Conservation (phyloP, 2,888 invertebrate species). For the Spisula solida region DNA sequence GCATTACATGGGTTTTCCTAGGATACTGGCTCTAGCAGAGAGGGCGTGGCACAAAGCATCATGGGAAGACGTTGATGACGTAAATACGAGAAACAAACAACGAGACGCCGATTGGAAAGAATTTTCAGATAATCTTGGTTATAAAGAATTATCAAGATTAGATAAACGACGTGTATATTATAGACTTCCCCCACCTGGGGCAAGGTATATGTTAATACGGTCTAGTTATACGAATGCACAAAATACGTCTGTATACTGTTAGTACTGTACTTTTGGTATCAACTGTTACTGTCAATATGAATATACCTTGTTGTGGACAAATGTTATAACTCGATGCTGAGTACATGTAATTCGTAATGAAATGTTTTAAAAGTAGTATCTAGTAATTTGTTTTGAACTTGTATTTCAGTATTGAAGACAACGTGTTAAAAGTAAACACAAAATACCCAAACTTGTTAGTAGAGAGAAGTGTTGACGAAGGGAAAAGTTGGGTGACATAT, state of each 20-base stretch:
- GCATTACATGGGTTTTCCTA: slow-evolving; percentile 79
- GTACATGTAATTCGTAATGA: too few relatives aligned
- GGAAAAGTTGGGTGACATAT: slow-evolving; percentile 63
- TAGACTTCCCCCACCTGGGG: slow-evolving; percentile 80
- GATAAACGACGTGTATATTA: slow-evolving; percentile 76
- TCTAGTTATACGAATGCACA: too few relatives aligned
- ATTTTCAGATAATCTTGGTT: slow-evolving; percentile 80
- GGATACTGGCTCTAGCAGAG: slow-evolving; percentile 83
- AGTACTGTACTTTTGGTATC: too few relatives aligned
- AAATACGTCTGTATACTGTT: too few relatives aligned
- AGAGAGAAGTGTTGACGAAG: slow-evolving; percentile 68
- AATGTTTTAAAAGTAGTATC: too few relatives aligned
- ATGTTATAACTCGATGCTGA: too few relatives aligned
- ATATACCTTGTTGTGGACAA: too few relatives aligned
- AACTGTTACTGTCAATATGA: too few relatives aligned
- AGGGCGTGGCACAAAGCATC: slow-evolving; percentile 83
- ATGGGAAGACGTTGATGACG: slow-evolving; percentile 79
- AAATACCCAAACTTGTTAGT: slow-evolving; percentile 72
- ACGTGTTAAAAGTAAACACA: slow-evolving; percentile 70
- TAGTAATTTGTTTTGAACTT: not conserved
- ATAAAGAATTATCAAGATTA: slow-evolving; percentile 77
- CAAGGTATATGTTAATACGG: slow-evolving; percentile 71
- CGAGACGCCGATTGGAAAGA: slow-evolving; percentile 74
- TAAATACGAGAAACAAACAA: slow-evolving; percentile 44
- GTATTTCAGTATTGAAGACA: slow-evolving; percentile 62